Percentiles rank a stretch among this genome's conserved stretches.
phyloP scores from a whole-genome alignment of 2,113 vertebrate genomes.

The Pelusios castaneus region DNA sequence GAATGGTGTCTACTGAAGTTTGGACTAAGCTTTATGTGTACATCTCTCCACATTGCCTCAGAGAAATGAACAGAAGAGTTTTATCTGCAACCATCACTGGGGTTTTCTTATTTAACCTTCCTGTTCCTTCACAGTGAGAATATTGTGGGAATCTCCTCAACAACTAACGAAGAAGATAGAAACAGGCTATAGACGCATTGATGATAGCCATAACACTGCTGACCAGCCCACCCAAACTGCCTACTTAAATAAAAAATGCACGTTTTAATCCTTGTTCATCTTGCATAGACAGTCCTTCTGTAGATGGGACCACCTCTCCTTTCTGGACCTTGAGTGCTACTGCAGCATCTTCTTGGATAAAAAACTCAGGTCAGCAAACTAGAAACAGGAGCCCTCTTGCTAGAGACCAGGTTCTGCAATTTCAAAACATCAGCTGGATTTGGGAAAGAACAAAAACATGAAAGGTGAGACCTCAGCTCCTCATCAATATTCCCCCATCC shows the following conservation, averaged over 20 bases:
- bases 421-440: background rate
- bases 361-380: background rate
- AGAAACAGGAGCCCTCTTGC: background rate
- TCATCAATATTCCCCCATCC: background rate
- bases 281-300: background rate
- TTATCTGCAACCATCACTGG: background rate
- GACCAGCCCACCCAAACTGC: background rate
- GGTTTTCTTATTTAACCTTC: background rate
- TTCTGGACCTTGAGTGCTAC: background rate
- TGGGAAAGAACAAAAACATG: background rate
- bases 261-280: background rate
- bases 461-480: background rate
- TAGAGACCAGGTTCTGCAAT: background rate
- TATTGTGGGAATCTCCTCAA: background rate
- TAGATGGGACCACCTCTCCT: background rate
- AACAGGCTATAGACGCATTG: background rate
- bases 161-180: background rate
- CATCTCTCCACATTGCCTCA: background rate
- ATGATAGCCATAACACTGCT: background rate
- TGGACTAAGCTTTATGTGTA: background rate
- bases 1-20: background rate
- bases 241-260: background rate
- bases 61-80: background rate
- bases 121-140: background rate
- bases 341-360: background rate